Evolutionary conservation across 1,140 invertebrate genomes (phyloP), one percentile per base, ranked within the genome.

Genomic region (Cydia fagiglandana): DNA sequence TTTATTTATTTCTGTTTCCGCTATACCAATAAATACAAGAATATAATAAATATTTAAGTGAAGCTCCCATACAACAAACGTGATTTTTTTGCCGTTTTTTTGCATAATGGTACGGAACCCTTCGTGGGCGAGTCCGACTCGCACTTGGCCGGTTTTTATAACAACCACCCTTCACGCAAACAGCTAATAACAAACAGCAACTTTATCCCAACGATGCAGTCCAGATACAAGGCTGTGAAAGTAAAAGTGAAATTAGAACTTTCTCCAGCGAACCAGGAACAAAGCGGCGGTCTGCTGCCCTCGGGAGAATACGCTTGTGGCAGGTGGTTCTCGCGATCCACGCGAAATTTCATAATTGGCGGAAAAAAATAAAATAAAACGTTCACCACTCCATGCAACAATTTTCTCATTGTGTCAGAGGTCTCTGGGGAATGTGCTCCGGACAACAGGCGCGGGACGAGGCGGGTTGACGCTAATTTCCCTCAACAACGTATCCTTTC

Each of bases 301-400:
- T 82, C 84, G 34, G 78, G 84, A 86, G 87, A 85, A 79, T 82
- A 82, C 70, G 79, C 77, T 81, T 79, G 80, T 82, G 80, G 77
- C 80, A 86, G 84, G 83, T 86, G 84, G 84, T 41, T 28, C 76
- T 73, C 76, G 47, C 81, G 80, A 77, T 83, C 83, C 81, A 80
- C 77, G 76, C 83, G 80, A 84, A 89, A 88, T 88, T 91, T 80
- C 85, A 88, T 88, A 88, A 89, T 86, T 86, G 84, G 83, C 75
- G 78, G 81, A 85, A 86, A 86, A 86, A 88, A 84, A 79, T 77
- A 74, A 74, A 50, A 64, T 61, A 81, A 82, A 85, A 81, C 75
- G 64, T 78, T 81, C 83, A 83, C 77, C 80, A 85, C 83, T 81
- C 73, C 83, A 86, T 84, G 84, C 81, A 84, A 86, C 78, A 83